Evolutionary conservation across 2,797 vertebrate species (phyloP), one percentile per base, ranked within the genome.

Genomic region (Acrossocheilus wenchowensis): DNA sequence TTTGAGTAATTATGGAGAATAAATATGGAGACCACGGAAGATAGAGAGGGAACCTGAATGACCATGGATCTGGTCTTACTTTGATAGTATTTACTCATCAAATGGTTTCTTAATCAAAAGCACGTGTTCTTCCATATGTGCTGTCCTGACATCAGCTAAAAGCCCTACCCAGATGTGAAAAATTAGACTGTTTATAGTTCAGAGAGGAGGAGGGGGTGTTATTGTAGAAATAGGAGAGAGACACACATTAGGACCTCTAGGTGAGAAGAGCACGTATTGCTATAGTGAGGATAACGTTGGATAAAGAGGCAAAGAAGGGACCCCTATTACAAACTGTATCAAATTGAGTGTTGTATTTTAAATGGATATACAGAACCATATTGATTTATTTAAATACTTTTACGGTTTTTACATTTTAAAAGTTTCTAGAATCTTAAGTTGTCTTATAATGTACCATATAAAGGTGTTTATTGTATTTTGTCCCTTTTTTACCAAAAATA

Each of bases 41-140:
- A 39, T 48, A 10, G 60, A 62, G 79, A 30, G 60, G 6, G 21
- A 83, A 57, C 60, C 30, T 68, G 75, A 66, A 30, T 66, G n/a
- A 19, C 26, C 26, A 80, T 17, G 1, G 21, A 48, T 78, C 34
- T 48, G 60, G 54, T 86, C 48, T 79, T 79, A 69, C 50, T 60
- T 89, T 66, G n/a, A 81, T 81, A 64, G 41, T 52, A 81, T 87
- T 41, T 73, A 68, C 45, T 81, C 73, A 66, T 86, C 78, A 85
- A 87, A 88, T 89, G 79, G 39, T 78, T 39, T 17, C 45, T 11
- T 89, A 78, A 84, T 89, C 78, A 73, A 81, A 84, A 89, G 78
- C 87, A 85, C 78, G 83, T 85, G 83, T 75, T 66, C 10, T 26
- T 77, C 81, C 86, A 86, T 62, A 81, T 86, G 81, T 74, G 36